Evolutionary conservation across 1,140 invertebrate genomes (phyloP).

Genomic region (Hyphantria cunea): DNA sequence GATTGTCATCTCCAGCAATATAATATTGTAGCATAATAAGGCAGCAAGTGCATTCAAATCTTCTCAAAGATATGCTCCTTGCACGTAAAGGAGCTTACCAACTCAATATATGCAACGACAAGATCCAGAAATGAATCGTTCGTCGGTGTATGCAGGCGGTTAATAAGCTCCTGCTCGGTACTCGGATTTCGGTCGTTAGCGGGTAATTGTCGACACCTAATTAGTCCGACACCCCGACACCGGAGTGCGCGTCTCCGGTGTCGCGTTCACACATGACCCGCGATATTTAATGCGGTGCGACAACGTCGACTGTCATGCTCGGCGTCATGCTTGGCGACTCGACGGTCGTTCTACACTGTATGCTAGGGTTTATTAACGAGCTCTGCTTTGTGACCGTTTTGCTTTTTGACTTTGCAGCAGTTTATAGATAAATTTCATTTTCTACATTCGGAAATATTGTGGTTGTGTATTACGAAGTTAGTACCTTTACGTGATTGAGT

Average conservation of each 20-base stretch:
- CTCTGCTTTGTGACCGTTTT: conserved; percentile 2
- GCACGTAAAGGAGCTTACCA: conserved; percentile 24
- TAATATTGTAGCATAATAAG: conserved; percentile 3
- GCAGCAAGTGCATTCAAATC: conserved; percentile 7
- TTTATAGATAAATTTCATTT: too few species aligned
- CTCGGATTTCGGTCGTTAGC: conserved; percentile 76
- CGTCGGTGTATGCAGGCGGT: conserved; percentile 47
- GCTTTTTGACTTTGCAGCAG: too few species aligned
- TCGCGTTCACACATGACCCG: conserved; percentile 60
- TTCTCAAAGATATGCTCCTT: not conserved
- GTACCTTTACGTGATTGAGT: too few species aligned
- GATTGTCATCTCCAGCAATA: not conserved
- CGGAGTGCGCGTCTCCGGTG: conserved; percentile 49
- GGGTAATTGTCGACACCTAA: conserved; percentile 75
- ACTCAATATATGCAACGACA: conserved; percentile 18
- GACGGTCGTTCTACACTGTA: conserved; percentile 31
- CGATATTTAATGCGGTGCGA: conserved; percentile 59
- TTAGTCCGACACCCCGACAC: conserved; percentile 57
- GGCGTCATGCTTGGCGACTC: not conserved
- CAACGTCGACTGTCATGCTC: conserved; percentile 24
- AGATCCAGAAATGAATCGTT: conserved; percentile 39
- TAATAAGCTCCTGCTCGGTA: conserved; percentile 61
- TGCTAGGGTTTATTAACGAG: conserved; percentile 21
- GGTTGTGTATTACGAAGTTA: too few species aligned
- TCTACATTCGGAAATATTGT: too few species aligned